Conservation (phyloP, 2,113 vertebrate species). For the Gnathonemus longibarbis region DNA sequence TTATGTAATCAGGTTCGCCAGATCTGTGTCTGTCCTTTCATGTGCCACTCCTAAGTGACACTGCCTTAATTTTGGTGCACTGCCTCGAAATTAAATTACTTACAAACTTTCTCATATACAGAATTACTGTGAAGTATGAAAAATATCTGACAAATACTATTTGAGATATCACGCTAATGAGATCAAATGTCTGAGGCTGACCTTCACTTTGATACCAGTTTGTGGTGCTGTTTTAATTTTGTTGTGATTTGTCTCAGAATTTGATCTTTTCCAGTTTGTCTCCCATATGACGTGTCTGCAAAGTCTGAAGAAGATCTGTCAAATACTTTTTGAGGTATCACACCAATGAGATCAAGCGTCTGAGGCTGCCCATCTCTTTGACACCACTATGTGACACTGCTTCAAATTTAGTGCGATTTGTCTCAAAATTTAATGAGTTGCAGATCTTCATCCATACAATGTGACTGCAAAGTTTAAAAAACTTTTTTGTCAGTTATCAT, state of each 20-base stretch:
- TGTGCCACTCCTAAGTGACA: neutral
- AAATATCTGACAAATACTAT: neutral
- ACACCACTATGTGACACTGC: neutral
- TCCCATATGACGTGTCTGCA: neutral
- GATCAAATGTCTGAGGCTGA: neutral
- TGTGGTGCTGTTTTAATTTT: neutral
- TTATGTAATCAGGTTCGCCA: neutral
- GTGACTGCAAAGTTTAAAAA: neutral
- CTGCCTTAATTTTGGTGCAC: neutral
- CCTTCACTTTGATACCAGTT: neutral
- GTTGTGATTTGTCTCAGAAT: neutral
- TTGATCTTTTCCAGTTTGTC: neutral
- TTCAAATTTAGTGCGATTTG: neutral
- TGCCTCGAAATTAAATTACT: neutral
- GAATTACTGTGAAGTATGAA: neutral
- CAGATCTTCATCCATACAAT: neutral
- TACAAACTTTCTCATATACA: neutral
- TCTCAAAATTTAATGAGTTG: neutral
- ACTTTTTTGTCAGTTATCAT: neutral
- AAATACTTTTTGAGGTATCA: neutral
- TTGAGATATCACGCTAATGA: neutral
- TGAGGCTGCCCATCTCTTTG: neutral
- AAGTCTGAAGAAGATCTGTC: neutral
- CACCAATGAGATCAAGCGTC: neutral
- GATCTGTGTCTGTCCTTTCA: neutral